Evolutionary conservation across 2,888 invertebrate genomes (phyloP).

Genomic region (Stramonita haemastoma): DNA sequence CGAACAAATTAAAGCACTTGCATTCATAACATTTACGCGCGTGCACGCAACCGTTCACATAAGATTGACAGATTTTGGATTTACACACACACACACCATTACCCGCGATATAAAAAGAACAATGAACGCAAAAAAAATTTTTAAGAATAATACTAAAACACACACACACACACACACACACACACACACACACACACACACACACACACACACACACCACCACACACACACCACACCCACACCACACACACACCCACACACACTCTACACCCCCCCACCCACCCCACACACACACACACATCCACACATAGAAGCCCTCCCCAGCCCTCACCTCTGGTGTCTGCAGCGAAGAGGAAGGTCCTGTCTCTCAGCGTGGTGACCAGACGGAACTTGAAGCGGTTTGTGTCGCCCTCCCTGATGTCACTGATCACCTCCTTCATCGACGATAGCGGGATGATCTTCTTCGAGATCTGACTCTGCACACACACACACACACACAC

Average conservation of each 20-base stretch:
- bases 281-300: background rate
- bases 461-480: constrained; percentile 72
- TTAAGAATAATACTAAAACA: no score
- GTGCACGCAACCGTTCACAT: no score
- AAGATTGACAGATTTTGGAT: no score
- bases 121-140: no score
- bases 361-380: constrained; percentile 64
- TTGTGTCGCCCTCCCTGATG: constrained; percentile 64
- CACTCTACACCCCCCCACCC: background rate
- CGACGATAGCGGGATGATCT: constrained; percentile 72
- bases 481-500: constrained; percentile 29
- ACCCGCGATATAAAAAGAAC: no score
- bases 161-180: no score
- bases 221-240: background rate
- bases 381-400: constrained; percentile 70
- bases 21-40: no score
- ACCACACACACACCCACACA: background rate
- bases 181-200: background rate
- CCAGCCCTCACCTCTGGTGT: constrained; percentile 60
- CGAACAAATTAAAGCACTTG: no score
- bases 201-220: no score
- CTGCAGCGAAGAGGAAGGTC: constrained; percentile 72
- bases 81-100: background rate
- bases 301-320: background rate
- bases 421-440: constrained; percentile 71